Evolutionary conservation across 2,797 vertebrate genomes (phyloP), one percentile per base, ranked within the genome.

Genomic region (Oreochromis grahami): DNA sequence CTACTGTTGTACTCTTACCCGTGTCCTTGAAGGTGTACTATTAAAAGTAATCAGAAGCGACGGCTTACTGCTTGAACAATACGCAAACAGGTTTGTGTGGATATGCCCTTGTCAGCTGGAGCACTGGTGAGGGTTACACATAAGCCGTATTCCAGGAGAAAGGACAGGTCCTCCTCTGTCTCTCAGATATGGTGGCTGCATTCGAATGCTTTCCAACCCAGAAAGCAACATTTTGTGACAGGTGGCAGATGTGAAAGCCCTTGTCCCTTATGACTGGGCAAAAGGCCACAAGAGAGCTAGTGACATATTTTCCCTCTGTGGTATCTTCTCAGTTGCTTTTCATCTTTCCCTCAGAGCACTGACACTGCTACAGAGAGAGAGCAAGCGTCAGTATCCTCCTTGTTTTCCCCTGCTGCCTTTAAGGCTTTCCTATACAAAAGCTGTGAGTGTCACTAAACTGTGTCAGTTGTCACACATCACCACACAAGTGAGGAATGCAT

Each of bases 391-490:
- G 83, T 82, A 86, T 84, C 85, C 78, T 87, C 88, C 83, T 87
- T 83, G 81, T 92, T 83, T 84, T 81, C 83, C 68, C 77, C 77
- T 80, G 70, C 83, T 90, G 87, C 87, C 88, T 94, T 92, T 24
- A 84, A 93, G 91, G 91, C 90, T 92, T 91, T 91, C 81, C 86
- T 74, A 83, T 55, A 86, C 89, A 92, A 93, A 93, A 84, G 90
- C 88, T 82, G 87, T 88, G 89, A 92, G 87, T 93, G 91, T 89
- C 93, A 94, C 91, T 93, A 92, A 94, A 93, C 92, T 84, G 87
- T 90, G 92, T 95, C 92, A 92, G 91, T 93, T 94, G 93, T 96
- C 94, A 92, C 93, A 95, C 91, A 91, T 95, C 92, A 87, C 80
- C 90, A 94, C 87, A 91, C 84, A 79, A 88, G 87, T 88, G 86